Evolutionary conservation across 2,888 invertebrate genomes (phyloP), one percentile per base, ranked within the genome.

Genomic region (Plebejus melissa): DNA sequence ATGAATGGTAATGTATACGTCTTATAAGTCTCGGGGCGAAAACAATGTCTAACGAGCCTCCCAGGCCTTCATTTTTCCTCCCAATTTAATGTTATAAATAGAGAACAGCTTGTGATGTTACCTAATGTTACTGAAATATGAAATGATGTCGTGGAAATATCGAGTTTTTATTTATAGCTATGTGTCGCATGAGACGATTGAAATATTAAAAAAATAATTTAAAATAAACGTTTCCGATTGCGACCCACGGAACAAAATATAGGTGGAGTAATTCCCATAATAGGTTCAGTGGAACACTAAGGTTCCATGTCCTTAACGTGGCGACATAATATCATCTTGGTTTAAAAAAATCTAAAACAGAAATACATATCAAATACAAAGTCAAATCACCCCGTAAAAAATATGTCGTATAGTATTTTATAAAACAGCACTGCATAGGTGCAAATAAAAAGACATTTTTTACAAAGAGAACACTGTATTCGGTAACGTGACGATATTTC

Each of bases 1-100:
- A 85, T 81, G 83, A 87, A 88, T 88, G 88, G 84, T 86, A 89
- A 89, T 88, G 83, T 88, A 89, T 89, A 84, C 87, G 74, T 81
- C 79, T 84, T 82, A 86, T 87, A 87, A 86, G 84, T 87, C 87
- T 83, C 79, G 69, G 78, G 80, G 82, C 81, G 82, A 81, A 82
- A 85, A 84, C 84, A 84, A 79, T 81, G 78, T 74, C 84, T 88
- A 88, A 86, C 85, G 86, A 87, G 86, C 79, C 81, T 82, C 82
- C 72, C 84, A 83, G 85, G 82, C 87, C 85, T 83, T 82, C 83
- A 84, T 85, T 87, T 86, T 88, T 86, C 84, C 84, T 82, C 79
- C 84, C 86, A 88, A 89, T 88, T 88, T 86, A 50, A 72, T 60
- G 22, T 28, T 9, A 60, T 65, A 65, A 36, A 65, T 36, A 36